Evolutionary conservation across 2,797 vertebrate species (phyloP).

Genomic region (Poeciliopsis infans): DNA sequence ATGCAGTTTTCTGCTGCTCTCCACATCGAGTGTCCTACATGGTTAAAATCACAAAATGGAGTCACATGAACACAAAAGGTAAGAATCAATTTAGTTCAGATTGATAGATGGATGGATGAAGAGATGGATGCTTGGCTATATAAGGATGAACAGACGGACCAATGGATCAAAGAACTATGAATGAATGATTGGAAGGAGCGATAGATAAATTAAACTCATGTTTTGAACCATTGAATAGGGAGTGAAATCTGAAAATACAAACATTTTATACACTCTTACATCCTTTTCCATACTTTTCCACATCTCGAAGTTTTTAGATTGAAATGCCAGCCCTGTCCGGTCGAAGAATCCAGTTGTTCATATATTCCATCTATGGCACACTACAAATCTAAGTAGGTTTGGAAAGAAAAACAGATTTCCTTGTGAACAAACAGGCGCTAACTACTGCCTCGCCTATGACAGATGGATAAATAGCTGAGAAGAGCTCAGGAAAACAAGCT

Average conservation of each 20-base stretch:
- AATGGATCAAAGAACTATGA: neutral
- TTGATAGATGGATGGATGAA: neutral
- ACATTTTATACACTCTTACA: neutral
- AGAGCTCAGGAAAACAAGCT: conserved; percentile 37
- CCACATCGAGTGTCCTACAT: too few species aligned
- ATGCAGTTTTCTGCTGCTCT: conserved; percentile 22
- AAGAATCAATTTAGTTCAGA: neutral
- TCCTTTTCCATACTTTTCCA: neutral
- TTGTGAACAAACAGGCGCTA: conserved; percentile 28
- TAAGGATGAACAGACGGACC: neutral
- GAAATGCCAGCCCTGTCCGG: neutral
- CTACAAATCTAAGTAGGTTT: conserved; percentile 32
- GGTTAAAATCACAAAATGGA: too few species aligned
- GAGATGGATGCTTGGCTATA: too few species aligned
- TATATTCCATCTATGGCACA: conserved; percentile 16
- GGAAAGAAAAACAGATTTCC: conserved; percentile 17
- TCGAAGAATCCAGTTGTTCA: neutral
- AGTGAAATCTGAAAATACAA: neutral
- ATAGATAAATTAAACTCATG: neutral
- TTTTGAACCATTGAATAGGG: neutral
- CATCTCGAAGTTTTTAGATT: neutral
- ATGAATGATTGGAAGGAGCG: neutral
- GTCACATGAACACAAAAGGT: too few species aligned
- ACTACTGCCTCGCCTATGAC: conserved; percentile 34
- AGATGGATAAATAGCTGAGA: conserved; percentile 53